Conservation (phyloP, 2,113 vertebrate species). For the Cisticola juncidis region DNA sequence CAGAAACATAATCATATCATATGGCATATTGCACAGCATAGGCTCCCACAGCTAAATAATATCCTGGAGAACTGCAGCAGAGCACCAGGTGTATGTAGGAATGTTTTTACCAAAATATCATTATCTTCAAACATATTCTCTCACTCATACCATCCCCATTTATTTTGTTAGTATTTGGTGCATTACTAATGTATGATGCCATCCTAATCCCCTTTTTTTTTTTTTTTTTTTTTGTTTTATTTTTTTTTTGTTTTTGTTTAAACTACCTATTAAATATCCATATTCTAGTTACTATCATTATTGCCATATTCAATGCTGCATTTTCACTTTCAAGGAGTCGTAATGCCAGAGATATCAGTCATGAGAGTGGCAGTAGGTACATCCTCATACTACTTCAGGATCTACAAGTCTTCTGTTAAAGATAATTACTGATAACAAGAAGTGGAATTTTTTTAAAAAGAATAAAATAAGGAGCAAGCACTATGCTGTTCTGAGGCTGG, state of each 20-base stretch:
- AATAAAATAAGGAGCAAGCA: background rate
- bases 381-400: background rate
- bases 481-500: background rate
- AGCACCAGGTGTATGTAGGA: background rate
- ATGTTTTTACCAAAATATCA: background rate
- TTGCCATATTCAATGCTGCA: background rate
- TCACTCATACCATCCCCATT: background rate
- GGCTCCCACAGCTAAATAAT: background rate
- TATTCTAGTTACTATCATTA: background rate
- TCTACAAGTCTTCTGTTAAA: background rate
- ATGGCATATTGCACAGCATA: background rate
- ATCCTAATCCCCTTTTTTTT: background rate
- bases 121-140: background rate
- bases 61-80: background rate
- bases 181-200: background rate
- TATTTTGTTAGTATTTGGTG: background rate
- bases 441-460: background rate
- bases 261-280: background rate
- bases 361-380: background rate
- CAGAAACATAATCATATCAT: background rate
- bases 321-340: background rate
- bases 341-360: background rate
- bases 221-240: no score
- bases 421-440: background rate
- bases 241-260: background rate